Evolutionary conservation across 2,113 vertebrate genomes (phyloP).

Genomic region (Riparia riparia): DNA sequence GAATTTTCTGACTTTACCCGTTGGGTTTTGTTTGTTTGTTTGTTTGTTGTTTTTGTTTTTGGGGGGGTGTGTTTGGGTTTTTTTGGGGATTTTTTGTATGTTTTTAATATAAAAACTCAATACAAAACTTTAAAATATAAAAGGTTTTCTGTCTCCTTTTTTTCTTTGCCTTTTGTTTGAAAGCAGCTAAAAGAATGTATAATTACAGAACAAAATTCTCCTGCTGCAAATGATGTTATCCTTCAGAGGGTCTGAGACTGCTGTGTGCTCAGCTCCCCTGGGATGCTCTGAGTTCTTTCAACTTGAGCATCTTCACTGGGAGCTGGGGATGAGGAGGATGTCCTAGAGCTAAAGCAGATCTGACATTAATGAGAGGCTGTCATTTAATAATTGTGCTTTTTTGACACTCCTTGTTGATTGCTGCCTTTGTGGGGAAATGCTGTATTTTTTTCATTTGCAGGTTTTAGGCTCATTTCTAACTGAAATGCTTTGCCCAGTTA

Average conservation of each 20-base stretch:
- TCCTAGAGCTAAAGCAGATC: slow-evolving; percentile 1
- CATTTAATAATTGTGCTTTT: slow-evolving; percentile 31
- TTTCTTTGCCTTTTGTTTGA: background rate
- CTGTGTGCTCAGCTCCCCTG: background rate
- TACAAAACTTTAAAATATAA: background rate
- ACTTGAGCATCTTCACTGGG: slow-evolving; percentile 22
- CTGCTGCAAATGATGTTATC: background rate
- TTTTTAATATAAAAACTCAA: background rate
- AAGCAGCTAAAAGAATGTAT: background rate
- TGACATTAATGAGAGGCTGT: slow-evolving; percentile 63
- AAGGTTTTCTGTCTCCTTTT: background rate
- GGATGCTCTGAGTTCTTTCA: slow-evolving; percentile 47
- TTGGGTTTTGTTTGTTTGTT: background rate
- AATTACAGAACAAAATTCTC: background rate
- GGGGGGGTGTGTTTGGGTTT: too few species aligned
- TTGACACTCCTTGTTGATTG: background rate
- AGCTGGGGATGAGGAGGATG: slow-evolving; percentile 10
- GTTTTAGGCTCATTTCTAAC: background rate
- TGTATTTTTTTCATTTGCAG: background rate
- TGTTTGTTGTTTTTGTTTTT: background rate
- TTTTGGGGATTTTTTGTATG: too few species aligned
- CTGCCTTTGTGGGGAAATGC: background rate
- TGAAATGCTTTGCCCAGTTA: background rate
- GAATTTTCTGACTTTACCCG: background rate
- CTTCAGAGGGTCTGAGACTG: slow-evolving; percentile 4